Evolutionary conservation across 2,888 invertebrate genomes (phyloP).

Genomic region (Anodontia alba): DNA sequence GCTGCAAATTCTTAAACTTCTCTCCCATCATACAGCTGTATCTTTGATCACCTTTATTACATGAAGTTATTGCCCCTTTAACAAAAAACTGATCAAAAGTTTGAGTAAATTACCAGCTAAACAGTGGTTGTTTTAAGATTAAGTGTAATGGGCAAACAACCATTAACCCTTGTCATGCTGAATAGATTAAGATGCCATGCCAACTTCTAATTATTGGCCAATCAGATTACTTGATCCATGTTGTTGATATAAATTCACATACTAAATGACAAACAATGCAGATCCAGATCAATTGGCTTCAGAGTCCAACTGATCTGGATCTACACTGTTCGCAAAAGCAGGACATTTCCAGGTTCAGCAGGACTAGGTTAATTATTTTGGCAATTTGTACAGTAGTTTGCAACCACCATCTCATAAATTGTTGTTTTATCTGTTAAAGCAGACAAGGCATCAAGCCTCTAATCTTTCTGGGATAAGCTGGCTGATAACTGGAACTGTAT

Average conservation of each 20-base stretch:
- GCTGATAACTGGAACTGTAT: not conserved
- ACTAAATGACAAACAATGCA: too few relatives aligned
- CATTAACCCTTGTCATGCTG: too few relatives aligned
- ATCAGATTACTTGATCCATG: too few relatives aligned
- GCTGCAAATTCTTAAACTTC: too few relatives aligned
- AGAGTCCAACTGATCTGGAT: too few relatives aligned
- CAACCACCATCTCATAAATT: not conserved
- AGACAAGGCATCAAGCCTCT: slow-evolving; percentile 11
- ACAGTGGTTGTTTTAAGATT: slow-evolving; percentile 18
- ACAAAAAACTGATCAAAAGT: slow-evolving; percentile 1
- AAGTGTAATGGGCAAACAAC: slow-evolving; percentile 7
- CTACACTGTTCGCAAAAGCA: too few relatives aligned
- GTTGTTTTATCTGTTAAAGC: not conserved
- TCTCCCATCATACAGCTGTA: too few relatives aligned
- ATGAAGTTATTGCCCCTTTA: not conserved
- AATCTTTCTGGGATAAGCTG: not conserved
- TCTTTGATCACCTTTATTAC: not conserved
- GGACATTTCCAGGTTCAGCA: too few relatives aligned
- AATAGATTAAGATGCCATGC: too few relatives aligned
- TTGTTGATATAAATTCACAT: too few relatives aligned
- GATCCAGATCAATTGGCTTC: not conserved
- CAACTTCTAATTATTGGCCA: too few relatives aligned
- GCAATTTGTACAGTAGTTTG: not conserved
- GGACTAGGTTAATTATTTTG: too few relatives aligned
- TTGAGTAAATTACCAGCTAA: not conserved